Conservation (phyloP, 2,797 vertebrate genomes). For the Hephaestus fuliginosus region DNA sequence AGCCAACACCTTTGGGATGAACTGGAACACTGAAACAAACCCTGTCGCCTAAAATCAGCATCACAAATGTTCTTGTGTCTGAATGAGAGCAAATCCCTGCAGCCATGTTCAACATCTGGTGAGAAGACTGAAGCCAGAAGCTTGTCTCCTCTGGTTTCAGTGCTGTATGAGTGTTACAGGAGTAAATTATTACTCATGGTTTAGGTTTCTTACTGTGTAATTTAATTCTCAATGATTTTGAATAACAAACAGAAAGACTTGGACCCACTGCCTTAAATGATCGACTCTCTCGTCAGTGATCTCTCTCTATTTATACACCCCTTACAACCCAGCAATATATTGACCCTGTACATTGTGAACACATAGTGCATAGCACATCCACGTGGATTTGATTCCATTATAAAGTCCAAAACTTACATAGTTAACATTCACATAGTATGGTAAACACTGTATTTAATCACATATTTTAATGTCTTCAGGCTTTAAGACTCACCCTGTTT, state of each 20-base stretch:
- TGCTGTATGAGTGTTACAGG: neutral
- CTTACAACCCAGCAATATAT: neutral
- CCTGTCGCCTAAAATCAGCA: neutral
- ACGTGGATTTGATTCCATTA: neutral
- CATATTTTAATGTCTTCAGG: conserved; percentile 15
- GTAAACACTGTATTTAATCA: neutral
- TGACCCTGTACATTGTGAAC: neutral
- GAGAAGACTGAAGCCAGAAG: neutral
- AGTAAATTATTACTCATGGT: neutral
- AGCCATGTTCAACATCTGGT: neutral
- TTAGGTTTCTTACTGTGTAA: neutral
- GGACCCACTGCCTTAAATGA: neutral
- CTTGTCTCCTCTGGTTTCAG: no score
- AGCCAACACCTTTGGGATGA: neutral
- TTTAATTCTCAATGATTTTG: neutral
- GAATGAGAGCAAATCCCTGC: no score
- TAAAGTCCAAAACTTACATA: conserved; percentile 1
- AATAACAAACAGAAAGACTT: neutral
- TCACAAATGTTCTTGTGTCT: neutral
- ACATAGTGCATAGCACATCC: neutral
- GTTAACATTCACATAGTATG: neutral
- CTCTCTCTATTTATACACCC: neutral
- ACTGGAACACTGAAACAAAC: neutral
- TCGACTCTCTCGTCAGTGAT: neutral
- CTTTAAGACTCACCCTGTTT: conserved; percentile 53